Base-by-base conservation (phyloP, 2,113 vertebrate species). In the Microcebus ravelobensis region DNA sequence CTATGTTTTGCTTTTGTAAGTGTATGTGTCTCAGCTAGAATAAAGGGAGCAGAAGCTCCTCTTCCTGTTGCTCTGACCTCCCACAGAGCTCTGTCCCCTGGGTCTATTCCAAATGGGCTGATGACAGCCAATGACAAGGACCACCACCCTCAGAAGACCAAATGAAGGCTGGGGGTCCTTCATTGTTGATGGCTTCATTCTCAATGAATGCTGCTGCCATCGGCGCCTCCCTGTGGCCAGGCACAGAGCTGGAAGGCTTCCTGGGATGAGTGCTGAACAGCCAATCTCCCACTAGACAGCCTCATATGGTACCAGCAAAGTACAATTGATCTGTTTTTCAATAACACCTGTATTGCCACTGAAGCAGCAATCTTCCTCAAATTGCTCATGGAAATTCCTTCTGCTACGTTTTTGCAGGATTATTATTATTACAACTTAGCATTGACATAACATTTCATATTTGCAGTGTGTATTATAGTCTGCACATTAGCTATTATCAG, bases 401-500 rank as follows among this genome's bases (percentile, higher is more conserved):
- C 95, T 94, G 95, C 45, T 94, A 85, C 77, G 71, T 61, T 94
- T 94, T 94, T 90, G 61, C 82, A 89, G 96, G 95, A 96, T 98
- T 95, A 97, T 96, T 96, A 96, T 96, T 89, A 97, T 97, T 97
- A 97, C 89, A 85, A 90, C 79, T 97, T 92, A 89, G 93, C 97
- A 96, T 36, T 97, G 98, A 97, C 93, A 96, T 94, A 97, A 83
- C 96, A 84, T 91, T 96, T 97, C 95, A 87, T 93, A 90, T 84
- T 93, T 96, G 91, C 74, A 3, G 77, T 45, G 45, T 48, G 80
- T 48, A 95, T 91, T 92, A 89, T 11, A 73, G 87, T 42, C 82
- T 91, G 88, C 52, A 13, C 89, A 91, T 97, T 96, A 95, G 95
- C 86, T 96, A 50, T 95, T 93, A 97, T 97, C 80, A 95, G 95